A percentile compares a stretch with the other conserved stretches of the same genome.
These are phyloP conservation scores for Cossypha niveicapilla DNA, from an alignment of 2,797 vertebrate genomes.

Conservation along the genomic window DNA sequence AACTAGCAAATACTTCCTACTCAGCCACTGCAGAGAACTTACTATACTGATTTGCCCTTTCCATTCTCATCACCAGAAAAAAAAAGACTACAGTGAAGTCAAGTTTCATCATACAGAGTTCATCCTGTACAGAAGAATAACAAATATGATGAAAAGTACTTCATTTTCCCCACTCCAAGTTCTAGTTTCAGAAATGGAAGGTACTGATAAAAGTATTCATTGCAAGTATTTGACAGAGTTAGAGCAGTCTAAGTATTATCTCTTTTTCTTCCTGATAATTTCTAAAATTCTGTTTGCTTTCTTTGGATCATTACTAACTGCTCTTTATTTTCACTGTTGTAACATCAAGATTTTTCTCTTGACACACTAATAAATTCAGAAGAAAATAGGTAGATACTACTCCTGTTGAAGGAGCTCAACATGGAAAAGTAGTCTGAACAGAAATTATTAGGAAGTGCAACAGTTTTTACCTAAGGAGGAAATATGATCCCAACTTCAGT, in stretches of 20 bases:
- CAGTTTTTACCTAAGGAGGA: not conserved
- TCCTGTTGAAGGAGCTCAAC: not conserved
- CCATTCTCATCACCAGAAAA: not conserved
- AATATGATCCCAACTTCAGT: not conserved
- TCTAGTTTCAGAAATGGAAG: not conserved
- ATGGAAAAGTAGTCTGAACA: not conserved
- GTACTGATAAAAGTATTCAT: not conserved
- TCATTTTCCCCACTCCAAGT: not conserved
- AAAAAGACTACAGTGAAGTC: not conserved
- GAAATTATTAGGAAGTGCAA: not conserved
- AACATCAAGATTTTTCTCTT: not conserved
- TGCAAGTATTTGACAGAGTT: not conserved
- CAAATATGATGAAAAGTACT: not conserved
- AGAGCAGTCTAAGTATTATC: not conserved
- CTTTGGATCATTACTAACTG: not conserved
- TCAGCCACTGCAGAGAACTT: not conserved
- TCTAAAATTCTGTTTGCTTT: not conserved
- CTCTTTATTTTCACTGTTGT: not conserved
- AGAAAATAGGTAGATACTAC: not conserved
- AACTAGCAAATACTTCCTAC: not conserved
- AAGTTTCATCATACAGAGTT: not conserved
- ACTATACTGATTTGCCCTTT: not conserved
- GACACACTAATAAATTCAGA: not conserved
- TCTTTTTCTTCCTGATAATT: not conserved
- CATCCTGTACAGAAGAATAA: not conserved